phyloP scores from a whole-genome alignment of 1,140 invertebrate species.

The Cydia pomonella region DNA sequence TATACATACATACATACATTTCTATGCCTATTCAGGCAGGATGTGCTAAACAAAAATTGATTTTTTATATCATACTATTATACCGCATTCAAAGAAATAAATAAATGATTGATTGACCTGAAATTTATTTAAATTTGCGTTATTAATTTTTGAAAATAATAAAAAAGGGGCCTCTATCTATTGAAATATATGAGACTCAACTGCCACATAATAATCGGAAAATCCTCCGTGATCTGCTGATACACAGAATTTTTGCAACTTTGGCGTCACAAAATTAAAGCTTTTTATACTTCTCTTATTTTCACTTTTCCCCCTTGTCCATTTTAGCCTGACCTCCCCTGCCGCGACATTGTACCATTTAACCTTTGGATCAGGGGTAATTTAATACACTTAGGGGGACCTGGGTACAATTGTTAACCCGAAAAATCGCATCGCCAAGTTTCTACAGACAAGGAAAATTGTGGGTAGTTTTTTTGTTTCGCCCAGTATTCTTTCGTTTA shows the following conservation, averaged over 20 bases:
- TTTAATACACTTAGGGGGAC: background rate
- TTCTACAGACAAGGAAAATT: background rate
- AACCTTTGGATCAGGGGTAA: background rate
- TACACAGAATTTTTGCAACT: slow-evolving; percentile 11
- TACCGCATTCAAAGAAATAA: too few relatives aligned
- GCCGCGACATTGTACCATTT: background rate
- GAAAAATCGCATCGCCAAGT: background rate
- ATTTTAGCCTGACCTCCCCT: background rate
- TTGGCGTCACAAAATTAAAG: slow-evolving; percentile 7
- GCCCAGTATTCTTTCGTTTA: background rate
- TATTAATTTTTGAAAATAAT: too few relatives aligned
- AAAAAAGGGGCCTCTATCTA: too few relatives aligned
- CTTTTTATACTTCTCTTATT: slow-evolving; percentile 15
- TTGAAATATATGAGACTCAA: background rate
- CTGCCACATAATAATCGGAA: background rate
- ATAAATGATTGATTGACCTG: too few relatives aligned
- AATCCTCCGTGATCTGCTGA: slow-evolving; percentile 11
- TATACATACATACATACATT: too few relatives aligned
- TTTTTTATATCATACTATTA: too few relatives aligned
- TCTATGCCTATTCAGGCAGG: too few relatives aligned
- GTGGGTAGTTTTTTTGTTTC: slow-evolving; percentile 15
- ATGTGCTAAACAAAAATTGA: too few relatives aligned
- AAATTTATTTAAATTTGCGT: too few relatives aligned
- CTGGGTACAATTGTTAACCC: background rate
- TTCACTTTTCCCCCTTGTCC: slow-evolving; percentile 1